Base-by-base conservation (phyloP, 1,140 invertebrate genomes). In the Trichonephila clavipes region DNA sequence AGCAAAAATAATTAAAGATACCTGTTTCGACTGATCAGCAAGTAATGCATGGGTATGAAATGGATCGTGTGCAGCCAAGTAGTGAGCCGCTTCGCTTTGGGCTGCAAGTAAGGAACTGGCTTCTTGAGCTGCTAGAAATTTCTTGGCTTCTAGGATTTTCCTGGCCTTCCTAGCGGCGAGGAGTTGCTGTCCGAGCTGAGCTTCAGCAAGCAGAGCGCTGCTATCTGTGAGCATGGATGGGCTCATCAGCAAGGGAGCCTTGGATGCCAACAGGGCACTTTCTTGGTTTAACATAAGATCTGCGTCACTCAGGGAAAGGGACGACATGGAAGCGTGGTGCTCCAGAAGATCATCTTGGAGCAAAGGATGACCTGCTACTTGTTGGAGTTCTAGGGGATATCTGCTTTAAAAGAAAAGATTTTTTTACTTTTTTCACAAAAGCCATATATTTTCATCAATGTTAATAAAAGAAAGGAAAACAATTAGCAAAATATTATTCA, bases 211-310 rank as follows among this genome's bases (percentile, higher is more conserved):
- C 19, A 82, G 28, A n/a, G 58, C 12, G 21, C 24, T 77, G 0
- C n/a, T 85, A 16, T 44, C 34, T 3, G 69, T 19, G n/a, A 61
- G n/a, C 66, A 64, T 44, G 4, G 64, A 44, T 4, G 87, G 34
- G 10, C 34, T 51, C 87, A 89, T 89, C 7, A 64, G 19, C 3
- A 93, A 24, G 14, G 66, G 92, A 34, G 58, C 66, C 40, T 51
- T 88, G 28, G 69, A 24, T 8, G 28, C 28, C 24, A 93, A 21
- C 10, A 93, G 44, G 5, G 85, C 66, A 28, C 66, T 81, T 40
- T 93, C 92, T 83, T 93, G 85, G 6, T 93, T 93, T 14, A 94
- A n/a, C 77, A 94, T 82, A 34, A 94, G 87, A 6, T 94, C 93
- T 61, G 62, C 58, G 16, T 94, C 93, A 5, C 40, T 85, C 34